A percentile compares a stretch with the other conserved stretches of the same genome.
Conservation (phyloP, 2,113 vertebrate species). For the Solea senegalensis region DNA sequence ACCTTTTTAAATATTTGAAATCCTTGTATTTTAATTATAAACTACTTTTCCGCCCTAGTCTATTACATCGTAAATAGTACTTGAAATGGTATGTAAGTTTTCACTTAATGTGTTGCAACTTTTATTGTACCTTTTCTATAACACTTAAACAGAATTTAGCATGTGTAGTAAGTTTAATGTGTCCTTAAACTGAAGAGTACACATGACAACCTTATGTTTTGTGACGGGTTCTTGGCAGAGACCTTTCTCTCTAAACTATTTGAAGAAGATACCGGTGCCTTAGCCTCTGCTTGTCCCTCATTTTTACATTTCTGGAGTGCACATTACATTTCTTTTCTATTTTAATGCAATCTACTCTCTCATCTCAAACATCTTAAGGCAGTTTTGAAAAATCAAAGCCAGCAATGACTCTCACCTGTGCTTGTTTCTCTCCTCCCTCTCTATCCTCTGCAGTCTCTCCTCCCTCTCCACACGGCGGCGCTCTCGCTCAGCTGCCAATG, state of each 20-base stretch:
- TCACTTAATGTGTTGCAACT: no score
- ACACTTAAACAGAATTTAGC: no score
- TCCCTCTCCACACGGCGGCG: slow-evolving; percentile 92
- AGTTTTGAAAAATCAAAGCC: not conserved
- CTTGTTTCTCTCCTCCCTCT: slow-evolving; percentile 95
- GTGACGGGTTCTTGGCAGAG: no score
- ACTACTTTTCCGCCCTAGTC: no score
- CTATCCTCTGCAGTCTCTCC: slow-evolving; percentile 92
- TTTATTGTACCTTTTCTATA: no score
- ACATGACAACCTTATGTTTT: no score
- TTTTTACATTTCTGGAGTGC: not conserved
- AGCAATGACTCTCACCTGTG: slow-evolving; percentile 85
- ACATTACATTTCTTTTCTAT: not conserved
- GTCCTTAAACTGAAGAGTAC: not conserved
- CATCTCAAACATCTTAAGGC: not conserved
- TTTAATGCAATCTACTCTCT: not conserved
- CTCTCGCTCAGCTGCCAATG: slow-evolving; percentile 93
- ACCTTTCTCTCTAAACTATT: not conserved
- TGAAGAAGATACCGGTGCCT: no score
- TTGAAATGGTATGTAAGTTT: no score
- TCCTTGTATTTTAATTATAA: no score
- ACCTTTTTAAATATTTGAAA: no score
- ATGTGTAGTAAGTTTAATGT: not conserved
- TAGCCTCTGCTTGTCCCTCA: no score
- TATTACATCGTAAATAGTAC: not conserved